Conservation (phyloP, 2,113 vertebrate genomes). For the Catagonus wagneri region DNA sequence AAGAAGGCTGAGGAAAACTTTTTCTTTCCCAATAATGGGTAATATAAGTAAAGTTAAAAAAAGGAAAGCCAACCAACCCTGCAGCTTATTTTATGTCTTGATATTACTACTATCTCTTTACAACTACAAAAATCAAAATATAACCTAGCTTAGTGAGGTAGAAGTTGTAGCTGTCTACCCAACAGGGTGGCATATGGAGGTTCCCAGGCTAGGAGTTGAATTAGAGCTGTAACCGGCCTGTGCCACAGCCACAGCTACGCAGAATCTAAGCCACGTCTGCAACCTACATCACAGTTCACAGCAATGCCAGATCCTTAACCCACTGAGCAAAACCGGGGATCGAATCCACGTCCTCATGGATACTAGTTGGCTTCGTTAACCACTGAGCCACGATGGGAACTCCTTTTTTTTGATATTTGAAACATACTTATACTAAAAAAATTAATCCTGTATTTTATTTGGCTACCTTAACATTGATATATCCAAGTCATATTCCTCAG, state of each 20-base stretch:
- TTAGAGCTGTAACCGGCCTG: no score
- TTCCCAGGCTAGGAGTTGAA: no score
- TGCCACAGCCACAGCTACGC: no score
- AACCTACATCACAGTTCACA: no score
- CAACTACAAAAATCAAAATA: background rate
- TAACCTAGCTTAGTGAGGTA: background rate
- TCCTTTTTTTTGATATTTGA: background rate
- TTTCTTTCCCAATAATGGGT: background rate
- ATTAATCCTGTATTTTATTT: constrained; percentile 7
- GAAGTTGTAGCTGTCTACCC: background rate
- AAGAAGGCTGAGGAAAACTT: background rate
- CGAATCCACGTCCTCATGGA: no score
- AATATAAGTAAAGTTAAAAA: constrained; percentile 25
- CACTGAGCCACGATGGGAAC: no score
- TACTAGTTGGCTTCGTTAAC: no score
- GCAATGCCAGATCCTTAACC: no score
- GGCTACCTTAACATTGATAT: background rate
- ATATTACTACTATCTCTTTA: background rate
- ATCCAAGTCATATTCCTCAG: background rate
- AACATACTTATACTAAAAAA: background rate
- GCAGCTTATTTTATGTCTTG: background rate
- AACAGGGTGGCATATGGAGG: no score
- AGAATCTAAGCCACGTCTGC: no score
- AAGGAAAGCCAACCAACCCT: background rate
- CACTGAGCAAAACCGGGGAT: no score